Evolutionary conservation across 23 tunicate genomes (phyloP), one percentile per base, ranked within the genome.

Genomic region (Aplidium turbinatum): DNA sequence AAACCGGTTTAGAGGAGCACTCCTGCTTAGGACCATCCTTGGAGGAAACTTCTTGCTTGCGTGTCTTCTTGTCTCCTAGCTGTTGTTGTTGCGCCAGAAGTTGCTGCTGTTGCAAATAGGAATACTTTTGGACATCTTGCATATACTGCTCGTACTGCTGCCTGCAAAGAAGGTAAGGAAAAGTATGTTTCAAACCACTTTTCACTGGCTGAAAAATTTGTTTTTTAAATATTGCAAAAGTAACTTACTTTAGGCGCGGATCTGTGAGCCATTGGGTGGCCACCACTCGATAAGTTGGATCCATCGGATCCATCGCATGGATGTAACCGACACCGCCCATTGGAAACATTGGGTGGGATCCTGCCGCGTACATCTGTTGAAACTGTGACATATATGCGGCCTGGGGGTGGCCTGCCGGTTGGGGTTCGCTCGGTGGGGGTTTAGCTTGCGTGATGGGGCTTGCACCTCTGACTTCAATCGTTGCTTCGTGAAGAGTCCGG

Each of bases 81-180:
- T 66, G 72, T 26, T 66, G 53, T 52, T 66, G 72, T 52, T 66
- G 72, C 31, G 36, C 52, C 7, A 66, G 4, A 13, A 61, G 39
- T 28, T 61, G 68, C 9, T 23, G 68, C 24, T 61, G n/a, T 31
- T 61, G 68, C 35, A 53, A 53, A 53, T 5, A 5, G 35, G n/a
- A n/a, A n/a, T n/a, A n/a, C n/a, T n/a, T n/a, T n/a, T n/a, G n/a
- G n/a, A 42, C 50, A 42, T 42, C 50, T 42, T 42, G 50, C 50
- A 42, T 42, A 16, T 42, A 42, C 16, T 33, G 72, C 20, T 66
- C 72, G 72, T 66, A 66, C 52, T 38, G 53, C 51, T 66, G 34
- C 72, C 72, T 66, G 51, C 20, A 53, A 4, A 53, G n/a, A n/a
- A n/a, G n/a, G n/a, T n/a, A n/a, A n/a, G n/a, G n/a, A n/a, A n/a